Percentiles rank a stretch among this genome's conserved stretches.
Conservation (phyloP, 2,888 invertebrate genomes). For the Drosophila tripunctata region DNA sequence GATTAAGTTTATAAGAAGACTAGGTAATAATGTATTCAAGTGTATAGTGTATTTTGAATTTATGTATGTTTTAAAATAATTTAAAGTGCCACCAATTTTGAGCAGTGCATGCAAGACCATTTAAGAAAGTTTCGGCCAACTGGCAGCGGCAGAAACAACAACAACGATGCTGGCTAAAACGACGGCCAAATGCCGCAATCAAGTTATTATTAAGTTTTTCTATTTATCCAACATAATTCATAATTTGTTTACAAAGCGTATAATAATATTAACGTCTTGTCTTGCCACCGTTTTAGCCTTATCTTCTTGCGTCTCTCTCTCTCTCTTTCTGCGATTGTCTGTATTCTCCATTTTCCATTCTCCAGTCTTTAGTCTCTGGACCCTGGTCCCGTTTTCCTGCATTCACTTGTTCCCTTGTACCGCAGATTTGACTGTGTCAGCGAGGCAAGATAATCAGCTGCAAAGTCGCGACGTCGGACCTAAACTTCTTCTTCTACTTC, state of each 20-base stretch:
- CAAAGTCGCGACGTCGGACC: slow-evolving; percentile 45
- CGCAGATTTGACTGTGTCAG: slow-evolving; percentile 59
- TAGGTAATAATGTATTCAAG: background rate
- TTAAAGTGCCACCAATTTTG: background rate
- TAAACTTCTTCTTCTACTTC: slow-evolving; percentile 16
- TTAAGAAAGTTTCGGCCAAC: slow-evolving; percentile 24
- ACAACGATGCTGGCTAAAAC: background rate
- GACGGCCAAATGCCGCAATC: slow-evolving; percentile 72
- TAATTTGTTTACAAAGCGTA: slow-evolving; percentile 78
- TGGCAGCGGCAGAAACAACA: background rate
- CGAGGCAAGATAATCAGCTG: slow-evolving; percentile 67
- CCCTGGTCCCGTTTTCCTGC: background rate
- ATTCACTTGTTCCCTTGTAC: background rate
- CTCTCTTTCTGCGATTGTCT: slow-evolving; percentile 1
- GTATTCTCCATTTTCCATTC: too few species aligned
- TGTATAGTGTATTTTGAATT: too few species aligned
- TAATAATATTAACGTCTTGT: slow-evolving; percentile 78
- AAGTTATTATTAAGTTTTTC: slow-evolving; percentile 79
- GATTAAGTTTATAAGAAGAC: too few species aligned
- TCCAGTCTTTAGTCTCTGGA: background rate
- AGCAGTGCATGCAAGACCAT: slow-evolving; percentile 25
- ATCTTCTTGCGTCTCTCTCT: background rate
- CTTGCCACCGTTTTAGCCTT: slow-evolving; percentile 30
- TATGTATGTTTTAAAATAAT: background rate
- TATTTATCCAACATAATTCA: slow-evolving; percentile 79